phyloP scores from a whole-genome alignment of 2,888 invertebrate genomes.

The Cyclophora albipunctata region DNA sequence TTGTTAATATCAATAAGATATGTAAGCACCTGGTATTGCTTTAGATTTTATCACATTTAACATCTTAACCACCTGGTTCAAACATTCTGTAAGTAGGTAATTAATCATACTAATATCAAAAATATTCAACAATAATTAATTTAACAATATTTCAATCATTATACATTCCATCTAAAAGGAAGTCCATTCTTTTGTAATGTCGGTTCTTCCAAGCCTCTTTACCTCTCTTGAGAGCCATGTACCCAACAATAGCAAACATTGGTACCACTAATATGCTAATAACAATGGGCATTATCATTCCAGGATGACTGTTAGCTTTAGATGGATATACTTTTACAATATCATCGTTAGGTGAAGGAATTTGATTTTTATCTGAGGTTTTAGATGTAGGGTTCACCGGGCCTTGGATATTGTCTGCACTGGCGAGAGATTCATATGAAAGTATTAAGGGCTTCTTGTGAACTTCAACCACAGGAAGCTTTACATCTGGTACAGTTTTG shows the following conservation, averaged over 20 bases:
- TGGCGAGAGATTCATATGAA: conserved; percentile 41
- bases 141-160: conserved; percentile 75
- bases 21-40: no score
- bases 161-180: conserved; percentile 92
- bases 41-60: conserved; percentile 6
- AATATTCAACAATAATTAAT: neutral
- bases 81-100: neutral
- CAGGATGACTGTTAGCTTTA: conserved; percentile 61
- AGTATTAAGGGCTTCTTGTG: conserved; percentile 46
- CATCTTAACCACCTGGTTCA: neutral
- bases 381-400: conserved; percentile 28
- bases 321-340: conserved; percentile 24
- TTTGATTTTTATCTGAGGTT: conserved; percentile 27
- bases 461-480: conserved; percentile 8
- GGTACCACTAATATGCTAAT: conserved; percentile 84
- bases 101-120: no score
- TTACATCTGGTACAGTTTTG: conserved; percentile 8
- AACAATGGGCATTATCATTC: conserved; percentile 84
- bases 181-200: conserved; percentile 91
- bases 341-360: conserved; percentile 28
- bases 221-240: conserved; percentile 80
- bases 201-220: conserved; percentile 89
- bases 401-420: conserved; percentile 24
- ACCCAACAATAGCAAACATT: conserved; percentile 80
- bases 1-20: neutral